These are phyloP conservation scores for Falco columbarius DNA, from an alignment of 2,797 vertebrate species.

Conservation along the genomic window DNA sequence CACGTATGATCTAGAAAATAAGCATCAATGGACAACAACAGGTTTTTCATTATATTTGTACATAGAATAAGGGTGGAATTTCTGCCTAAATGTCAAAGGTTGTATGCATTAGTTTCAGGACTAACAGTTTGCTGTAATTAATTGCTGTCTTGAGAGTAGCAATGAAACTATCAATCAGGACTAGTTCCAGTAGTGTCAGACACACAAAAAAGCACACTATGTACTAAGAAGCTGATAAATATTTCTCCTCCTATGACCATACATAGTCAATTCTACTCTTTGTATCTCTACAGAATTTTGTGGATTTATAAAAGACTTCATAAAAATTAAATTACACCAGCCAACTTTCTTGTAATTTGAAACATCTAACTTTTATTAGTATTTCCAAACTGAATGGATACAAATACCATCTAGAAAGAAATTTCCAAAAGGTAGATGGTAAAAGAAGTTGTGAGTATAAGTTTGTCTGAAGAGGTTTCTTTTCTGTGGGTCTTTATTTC, in stretches of 20 bases:
- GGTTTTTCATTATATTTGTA: background rate
- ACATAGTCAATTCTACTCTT: background rate
- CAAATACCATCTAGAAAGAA: background rate
- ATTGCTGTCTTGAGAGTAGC: background rate
- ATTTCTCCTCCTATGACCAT: background rate
- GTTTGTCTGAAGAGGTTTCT: background rate
- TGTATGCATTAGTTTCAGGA: background rate
- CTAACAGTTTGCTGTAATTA: background rate
- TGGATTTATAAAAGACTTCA: background rate
- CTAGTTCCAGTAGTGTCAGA: background rate
- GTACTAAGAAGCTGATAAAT: background rate
- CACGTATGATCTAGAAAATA: background rate
- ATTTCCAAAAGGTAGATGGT: background rate
- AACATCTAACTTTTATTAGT: background rate
- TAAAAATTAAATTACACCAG: background rate
- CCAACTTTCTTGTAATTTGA: background rate
- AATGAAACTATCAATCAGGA: background rate
- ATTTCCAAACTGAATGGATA: background rate
- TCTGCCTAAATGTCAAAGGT: background rate
- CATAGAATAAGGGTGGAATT: background rate
- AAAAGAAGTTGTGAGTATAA: background rate
- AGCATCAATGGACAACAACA: background rate
- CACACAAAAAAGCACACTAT: background rate
- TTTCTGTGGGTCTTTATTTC: background rate
- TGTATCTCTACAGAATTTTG: background rate